Percentiles rank a stretch among this genome's conserved stretches.
phyloP scores from a whole-genome alignment of 2,888 invertebrate species.

The Yponomeuta plumbellus region DNA sequence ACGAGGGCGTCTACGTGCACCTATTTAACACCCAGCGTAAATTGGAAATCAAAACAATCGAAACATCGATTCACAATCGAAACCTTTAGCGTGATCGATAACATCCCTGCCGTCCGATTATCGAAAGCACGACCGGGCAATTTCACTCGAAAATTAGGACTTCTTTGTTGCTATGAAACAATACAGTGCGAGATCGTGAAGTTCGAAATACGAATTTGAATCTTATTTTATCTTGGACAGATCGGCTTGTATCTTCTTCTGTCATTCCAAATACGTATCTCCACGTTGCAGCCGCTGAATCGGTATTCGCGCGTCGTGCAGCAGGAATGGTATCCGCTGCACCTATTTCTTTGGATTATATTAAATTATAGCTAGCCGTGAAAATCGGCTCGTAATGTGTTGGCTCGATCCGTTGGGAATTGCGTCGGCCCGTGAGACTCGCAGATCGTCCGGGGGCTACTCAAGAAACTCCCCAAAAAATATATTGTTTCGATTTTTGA shows the following conservation, averaged over 20 bases:
- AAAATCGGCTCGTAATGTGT: conserved; percentile 74
- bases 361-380: conserved; percentile 76
- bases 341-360: conserved; percentile 75
- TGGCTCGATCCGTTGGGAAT: conserved; percentile 47
- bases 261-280: not conserved
- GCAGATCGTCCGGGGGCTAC: conserved; percentile 35
- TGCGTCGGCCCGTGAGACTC: conserved; percentile 61
- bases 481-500: too few species aligned
- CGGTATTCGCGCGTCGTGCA: not conserved
- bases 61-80: conserved; percentile 65
- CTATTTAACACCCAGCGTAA: conserved; percentile 73
- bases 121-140: conserved; percentile 63
- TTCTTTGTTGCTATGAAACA: not conserved
- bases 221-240: conserved; percentile 34
- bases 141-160: conserved; percentile 40
- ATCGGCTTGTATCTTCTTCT: conserved; percentile 19
- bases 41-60: conserved; percentile 75
- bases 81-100: conserved; percentile 72
- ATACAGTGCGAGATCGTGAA: not conserved
- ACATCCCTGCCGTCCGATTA: conserved; percentile 60
- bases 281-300: conserved; percentile 19
- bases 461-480: not conserved
- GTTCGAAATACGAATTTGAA: conserved; percentile 37
- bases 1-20: conserved; percentile 63
- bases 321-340: conserved; percentile 45